Evolutionary conservation across 2,888 invertebrate genomes (phyloP), one percentile per base, ranked within the genome.

Genomic region (Bibio marci): DNA sequence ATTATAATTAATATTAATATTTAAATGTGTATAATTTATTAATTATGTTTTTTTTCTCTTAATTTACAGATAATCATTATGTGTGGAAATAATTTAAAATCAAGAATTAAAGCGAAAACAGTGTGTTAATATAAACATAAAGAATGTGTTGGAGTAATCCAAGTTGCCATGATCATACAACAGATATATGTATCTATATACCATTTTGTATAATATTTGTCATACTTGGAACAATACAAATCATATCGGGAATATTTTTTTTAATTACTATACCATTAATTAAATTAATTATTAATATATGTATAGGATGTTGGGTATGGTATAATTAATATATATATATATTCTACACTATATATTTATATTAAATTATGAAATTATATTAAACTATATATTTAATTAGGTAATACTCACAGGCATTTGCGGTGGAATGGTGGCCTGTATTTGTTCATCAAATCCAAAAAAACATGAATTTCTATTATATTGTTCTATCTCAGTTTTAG

Each of bases 271-370:
- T 67, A 45, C 66, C 66, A 42, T 58, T 66, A 41, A 56, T 66
- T 40, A 58, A 60, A 45, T 52, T 67, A 19, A 64, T 63, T 42
- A 62, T 64, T 44, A 65, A 66, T 46, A 52, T 69, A 40, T 63
- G 64, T 54, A 62, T 64, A 10, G 69, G 68, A 50, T 54, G 63
- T 48, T 64, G 64, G 65, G 69, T 68, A 55, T 63, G 62, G 52
- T 30, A 8, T 22, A 12, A n/a, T 35, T n/a, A 22, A 10, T 26
- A 22, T 15, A 18, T 18, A 38, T 4, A 38, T 43, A 40, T 22
- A 25, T 34, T 17, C 13, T n/a, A n/a, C n/a, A n/a, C n/a, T n/a
- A n/a, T n/a, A n/a, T n/a, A n/a, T n/a, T n/a, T n/a, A n/a, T n/a
- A n/a, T n/a, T n/a, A n/a, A n/a, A n/a, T n/a, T n/a, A n/a, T n/a